Conservation (phyloP, 2,797 vertebrate genomes). For the Chloroceryle inda region DNA sequence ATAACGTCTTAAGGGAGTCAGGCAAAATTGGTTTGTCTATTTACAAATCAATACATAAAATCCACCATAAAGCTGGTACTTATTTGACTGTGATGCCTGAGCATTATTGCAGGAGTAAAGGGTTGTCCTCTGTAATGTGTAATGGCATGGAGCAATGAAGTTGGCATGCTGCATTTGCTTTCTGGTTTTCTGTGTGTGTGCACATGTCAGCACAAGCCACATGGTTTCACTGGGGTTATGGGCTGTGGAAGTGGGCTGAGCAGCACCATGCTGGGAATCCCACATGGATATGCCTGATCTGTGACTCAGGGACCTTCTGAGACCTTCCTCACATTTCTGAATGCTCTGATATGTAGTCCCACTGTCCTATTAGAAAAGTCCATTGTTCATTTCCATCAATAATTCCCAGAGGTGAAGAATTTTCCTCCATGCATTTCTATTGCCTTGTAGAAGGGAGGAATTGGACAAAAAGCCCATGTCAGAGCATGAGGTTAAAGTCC, state of each 20-base stretch:
- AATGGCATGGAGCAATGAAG: background rate
- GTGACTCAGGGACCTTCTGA: background rate
- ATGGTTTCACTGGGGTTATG: rapidly evolving
- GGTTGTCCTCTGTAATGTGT: background rate
- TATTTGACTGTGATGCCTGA: conserved; percentile 1
- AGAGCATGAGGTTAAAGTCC: background rate
- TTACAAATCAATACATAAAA: conserved; percentile 67
- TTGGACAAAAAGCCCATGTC: background rate
- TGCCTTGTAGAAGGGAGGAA: background rate
- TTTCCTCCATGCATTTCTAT: background rate
- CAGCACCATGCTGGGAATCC: background rate
- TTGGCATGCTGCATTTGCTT: background rate
- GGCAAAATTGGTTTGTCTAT: conserved; percentile 44
- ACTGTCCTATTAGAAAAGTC: too few relatives aligned
- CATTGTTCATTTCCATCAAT: background rate
- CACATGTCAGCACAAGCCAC: background rate
- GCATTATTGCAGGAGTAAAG: background rate
- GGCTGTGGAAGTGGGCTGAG: background rate
- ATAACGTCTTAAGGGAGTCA: conserved; percentile 26
- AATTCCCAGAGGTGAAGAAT: background rate
- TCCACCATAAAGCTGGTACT: conserved; percentile 27
- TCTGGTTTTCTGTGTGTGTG: background rate
- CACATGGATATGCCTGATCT: background rate
- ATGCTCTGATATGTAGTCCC: background rate
- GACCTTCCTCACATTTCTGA: rapidly evolving